Conservation (phyloP, 2,113 vertebrate genomes). For the Eurypyga helias region DNA sequence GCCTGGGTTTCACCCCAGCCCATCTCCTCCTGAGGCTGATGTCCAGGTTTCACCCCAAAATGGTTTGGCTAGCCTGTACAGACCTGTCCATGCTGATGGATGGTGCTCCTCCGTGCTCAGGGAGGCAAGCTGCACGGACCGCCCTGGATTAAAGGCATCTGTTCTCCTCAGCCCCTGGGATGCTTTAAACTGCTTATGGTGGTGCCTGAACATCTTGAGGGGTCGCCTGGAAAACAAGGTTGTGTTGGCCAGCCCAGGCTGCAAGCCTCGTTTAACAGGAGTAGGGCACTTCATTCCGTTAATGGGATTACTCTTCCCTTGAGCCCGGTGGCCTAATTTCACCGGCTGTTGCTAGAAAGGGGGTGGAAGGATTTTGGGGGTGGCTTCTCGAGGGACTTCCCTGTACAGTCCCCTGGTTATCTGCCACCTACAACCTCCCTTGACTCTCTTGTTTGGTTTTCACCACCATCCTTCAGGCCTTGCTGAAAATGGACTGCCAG, state of each 20-base stretch:
- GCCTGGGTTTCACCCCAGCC: background rate
- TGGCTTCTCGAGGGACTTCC: background rate
- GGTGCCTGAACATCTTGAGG: background rate
- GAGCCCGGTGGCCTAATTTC: background rate
- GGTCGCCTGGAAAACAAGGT: background rate
- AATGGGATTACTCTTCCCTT: background rate
- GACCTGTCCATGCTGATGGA: accelerated
- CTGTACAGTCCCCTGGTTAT: background rate
- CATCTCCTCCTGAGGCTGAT: background rate
- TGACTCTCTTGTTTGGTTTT: background rate
- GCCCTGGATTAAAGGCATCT: background rate
- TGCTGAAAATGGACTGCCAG: slow-evolving; percentile 97
- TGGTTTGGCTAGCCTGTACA: background rate
- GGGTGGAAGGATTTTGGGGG: background rate
- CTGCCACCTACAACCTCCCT: accelerated
- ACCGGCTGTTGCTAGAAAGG: background rate
- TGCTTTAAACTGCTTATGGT: slow-evolving; percentile 18
- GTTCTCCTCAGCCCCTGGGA: background rate
- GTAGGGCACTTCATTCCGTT: accelerated
- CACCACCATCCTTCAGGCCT: slow-evolving; percentile 75
- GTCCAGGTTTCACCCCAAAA: background rate
- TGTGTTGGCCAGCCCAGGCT: background rate
- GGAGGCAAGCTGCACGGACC: background rate
- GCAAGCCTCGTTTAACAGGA: background rate
- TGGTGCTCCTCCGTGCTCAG: accelerated